Percentiles rank a stretch among this genome's conserved stretches.
These are phyloP conservation scores for Cepphus grylle DNA, from an alignment of 2,113 vertebrate genomes.

Conservation along the genomic window DNA sequence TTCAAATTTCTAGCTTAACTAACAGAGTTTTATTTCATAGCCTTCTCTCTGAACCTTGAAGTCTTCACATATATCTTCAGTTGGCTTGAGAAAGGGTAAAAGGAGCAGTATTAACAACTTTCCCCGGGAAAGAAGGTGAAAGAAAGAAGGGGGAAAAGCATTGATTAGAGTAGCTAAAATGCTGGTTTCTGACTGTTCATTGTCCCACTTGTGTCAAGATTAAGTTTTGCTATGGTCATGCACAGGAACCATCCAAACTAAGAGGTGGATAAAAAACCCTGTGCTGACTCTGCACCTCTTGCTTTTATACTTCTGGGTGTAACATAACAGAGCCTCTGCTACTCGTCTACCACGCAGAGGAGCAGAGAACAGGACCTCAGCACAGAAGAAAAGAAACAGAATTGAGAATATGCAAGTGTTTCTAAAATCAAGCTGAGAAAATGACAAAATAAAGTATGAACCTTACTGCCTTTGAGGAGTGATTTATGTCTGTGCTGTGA, in stretches of 20 bases:
- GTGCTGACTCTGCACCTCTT: not conserved
- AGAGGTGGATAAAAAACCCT: not conserved
- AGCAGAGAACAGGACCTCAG: not conserved
- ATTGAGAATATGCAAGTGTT: not conserved
- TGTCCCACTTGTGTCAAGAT: not conserved
- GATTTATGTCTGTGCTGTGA: not conserved
- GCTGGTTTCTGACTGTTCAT: not conserved
- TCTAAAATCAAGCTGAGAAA: not conserved
- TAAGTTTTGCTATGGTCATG: not conserved
- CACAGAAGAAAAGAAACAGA: not conserved
- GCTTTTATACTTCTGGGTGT: not conserved
- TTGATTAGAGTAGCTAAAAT: not conserved
- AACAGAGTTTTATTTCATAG: not conserved
- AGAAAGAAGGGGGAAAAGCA: not conserved
- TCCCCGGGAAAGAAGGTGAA: not conserved
- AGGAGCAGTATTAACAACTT: not conserved
- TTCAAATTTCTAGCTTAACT: not conserved
- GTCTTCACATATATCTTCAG: not conserved
- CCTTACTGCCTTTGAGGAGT: not conserved
- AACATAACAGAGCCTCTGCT: not conserved
- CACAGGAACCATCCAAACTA: not conserved
- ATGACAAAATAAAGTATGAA: not conserved
- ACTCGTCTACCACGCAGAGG: accelerated
- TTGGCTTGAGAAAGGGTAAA: not conserved
- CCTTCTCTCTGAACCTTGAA: not conserved